A percentile compares a stretch with the other conserved stretches of the same genome.
phyloP scores from a whole-genome alignment of 2,113 vertebrate species.

The Alosa alosa region DNA sequence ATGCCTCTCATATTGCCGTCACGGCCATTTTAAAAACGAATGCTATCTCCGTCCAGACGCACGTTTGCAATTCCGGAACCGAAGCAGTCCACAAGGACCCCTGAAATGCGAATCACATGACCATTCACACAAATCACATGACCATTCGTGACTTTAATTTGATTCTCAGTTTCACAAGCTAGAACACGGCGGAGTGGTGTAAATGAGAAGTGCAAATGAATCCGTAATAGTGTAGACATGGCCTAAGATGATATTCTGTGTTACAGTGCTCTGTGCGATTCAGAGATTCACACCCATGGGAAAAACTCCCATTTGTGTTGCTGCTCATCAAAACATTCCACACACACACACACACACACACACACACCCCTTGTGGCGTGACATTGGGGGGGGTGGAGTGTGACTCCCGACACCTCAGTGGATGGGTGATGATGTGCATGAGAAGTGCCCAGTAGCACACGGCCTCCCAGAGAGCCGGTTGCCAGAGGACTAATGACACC shows the following conservation, averaged over 20 bases:
- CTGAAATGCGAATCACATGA: too few relatives aligned
- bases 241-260: neutral
- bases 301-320: neutral
- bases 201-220: too few relatives aligned
- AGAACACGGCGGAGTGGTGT: too few relatives aligned
- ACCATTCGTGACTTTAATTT: too few relatives aligned
- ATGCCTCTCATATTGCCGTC: neutral
- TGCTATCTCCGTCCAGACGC: too few relatives aligned
- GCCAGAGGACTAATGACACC: slow-evolving; percentile 54
- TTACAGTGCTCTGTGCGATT: neutral
- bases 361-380: neutral
- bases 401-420: slow-evolving; percentile 46
- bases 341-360: slow-evolving; percentile 17
- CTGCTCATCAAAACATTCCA: neutral
- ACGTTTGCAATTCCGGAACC: too few relatives aligned
- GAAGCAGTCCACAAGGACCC: too few relatives aligned
- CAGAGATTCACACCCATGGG: neutral
- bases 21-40: too few relatives aligned
- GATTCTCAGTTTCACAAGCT: too few relatives aligned
- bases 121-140: too few relatives aligned
- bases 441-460: slow-evolving; percentile 38
- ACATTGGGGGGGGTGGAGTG: slow-evolving; percentile 35
- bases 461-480: slow-evolving; percentile 39
- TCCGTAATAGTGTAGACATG: too few relatives aligned
- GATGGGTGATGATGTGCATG: slow-evolving; percentile 31